Base-by-base conservation (phyloP, 2,113 vertebrate genomes). In the Grus americana region DNA sequence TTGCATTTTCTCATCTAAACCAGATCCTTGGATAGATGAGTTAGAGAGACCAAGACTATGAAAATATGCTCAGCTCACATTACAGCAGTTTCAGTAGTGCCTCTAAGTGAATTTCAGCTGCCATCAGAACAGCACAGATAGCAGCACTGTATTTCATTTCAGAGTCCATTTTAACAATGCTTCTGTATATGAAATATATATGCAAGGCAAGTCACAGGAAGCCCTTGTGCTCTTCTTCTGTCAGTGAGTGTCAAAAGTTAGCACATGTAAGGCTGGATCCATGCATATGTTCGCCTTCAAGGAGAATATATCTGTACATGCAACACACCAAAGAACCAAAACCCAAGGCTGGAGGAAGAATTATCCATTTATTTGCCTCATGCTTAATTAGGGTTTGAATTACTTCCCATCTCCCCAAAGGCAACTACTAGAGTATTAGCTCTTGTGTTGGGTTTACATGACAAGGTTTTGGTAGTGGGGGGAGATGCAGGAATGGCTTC, bases 261-360 rank as follows among this genome's bases (percentile, higher is more conserved):
- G 19, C 22, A 61, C 22, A 70, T 85, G 20, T 11, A 19, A 74
- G 32, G 9, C 10, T 32, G 6, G 2, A 0, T 23, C 36, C 44
- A 63, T 4, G 10, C 4, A 8, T 6, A 14, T 36, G 62, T 44
- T 87, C 5, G 5, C 15, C 52, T 55, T 71, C 24, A 70, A 65
- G 27, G 3, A 72, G 23, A 40, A 22, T 30, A 7, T 15, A 59
- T 12, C 13, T n/a, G 11, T 24, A 80, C 8, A 8, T 0, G 0
- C 10, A 40, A 49, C 9, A 32, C 27, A 26, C 29, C 36, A 62
- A 42, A 0, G 49, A 26, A 34, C 14, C 10, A 30, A 8, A n/a
- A 16, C 6, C 5, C 34, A 66, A 42, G 23, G 38, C n/a, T 40
- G 49, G 2, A 79, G 58, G 15, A 76, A 82, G 29, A 81, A 79